Conservation (phyloP, 2,113 vertebrate species). For the Odocoileus hemionus region DNA sequence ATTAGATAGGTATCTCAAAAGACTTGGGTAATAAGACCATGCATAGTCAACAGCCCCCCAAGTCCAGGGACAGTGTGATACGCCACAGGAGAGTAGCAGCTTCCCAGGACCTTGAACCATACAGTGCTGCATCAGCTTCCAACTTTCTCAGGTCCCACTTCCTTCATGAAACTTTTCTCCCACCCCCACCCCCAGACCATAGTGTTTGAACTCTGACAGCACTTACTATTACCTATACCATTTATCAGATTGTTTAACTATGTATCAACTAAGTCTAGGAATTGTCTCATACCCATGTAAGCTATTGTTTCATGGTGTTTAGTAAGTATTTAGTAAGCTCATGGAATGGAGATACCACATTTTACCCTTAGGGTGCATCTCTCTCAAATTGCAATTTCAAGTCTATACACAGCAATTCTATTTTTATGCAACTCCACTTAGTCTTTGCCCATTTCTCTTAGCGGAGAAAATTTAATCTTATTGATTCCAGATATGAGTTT, state of each 20-base stretch:
- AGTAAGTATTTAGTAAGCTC: background rate
- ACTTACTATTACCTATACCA: background rate
- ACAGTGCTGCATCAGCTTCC: background rate
- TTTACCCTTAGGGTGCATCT: background rate
- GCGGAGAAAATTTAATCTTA: background rate
- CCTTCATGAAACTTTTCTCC: background rate
- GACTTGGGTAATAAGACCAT: background rate
- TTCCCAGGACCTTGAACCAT: background rate
- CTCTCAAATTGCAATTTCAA: background rate
- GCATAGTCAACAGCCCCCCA: background rate
- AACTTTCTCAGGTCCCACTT: background rate
- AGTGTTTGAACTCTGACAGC: background rate
- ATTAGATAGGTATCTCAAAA: background rate
- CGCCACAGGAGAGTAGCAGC: background rate
- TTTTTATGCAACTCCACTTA: background rate
- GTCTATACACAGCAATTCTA: background rate
- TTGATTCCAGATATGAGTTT: background rate
- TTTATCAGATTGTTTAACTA: background rate
- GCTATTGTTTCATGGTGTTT: background rate
- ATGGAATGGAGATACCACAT: background rate
- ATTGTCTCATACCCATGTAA: background rate
- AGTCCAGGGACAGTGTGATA: background rate
- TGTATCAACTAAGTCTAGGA: background rate
- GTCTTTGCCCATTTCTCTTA: background rate
- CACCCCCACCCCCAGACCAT: background rate